A percentile compares a stretch with the other conserved stretches of the same genome.
Evolutionary conservation across 1,140 invertebrate genomes (phyloP).

Genomic region (Phortica variegata): DNA sequence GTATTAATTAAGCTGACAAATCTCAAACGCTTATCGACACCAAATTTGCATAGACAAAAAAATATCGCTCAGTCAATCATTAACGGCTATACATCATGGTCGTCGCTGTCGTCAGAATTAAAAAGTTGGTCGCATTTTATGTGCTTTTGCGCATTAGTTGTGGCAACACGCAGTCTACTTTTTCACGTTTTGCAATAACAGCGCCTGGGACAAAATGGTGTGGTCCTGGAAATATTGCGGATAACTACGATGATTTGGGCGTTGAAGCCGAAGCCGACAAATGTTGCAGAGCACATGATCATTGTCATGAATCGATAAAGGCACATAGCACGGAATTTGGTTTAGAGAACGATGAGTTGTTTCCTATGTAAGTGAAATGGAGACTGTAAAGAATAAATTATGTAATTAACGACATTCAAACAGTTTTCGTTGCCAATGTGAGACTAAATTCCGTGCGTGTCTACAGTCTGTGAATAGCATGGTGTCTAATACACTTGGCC

Average conservation of each 20-base stretch:
- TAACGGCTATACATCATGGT: too few species aligned
- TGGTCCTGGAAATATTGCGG: slow-evolving; percentile 73
- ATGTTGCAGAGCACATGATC: slow-evolving; percentile 78
- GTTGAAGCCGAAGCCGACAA: slow-evolving; percentile 66
- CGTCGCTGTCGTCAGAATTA: too few species aligned
- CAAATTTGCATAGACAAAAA: too few species aligned
- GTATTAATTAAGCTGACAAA: too few species aligned
- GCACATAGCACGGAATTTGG: slow-evolving; percentile 61
- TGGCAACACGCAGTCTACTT: too few species aligned
- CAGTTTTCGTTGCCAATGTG: slow-evolving; percentile 64
- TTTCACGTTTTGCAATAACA: too few species aligned
- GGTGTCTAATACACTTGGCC: slow-evolving; percentile 62
- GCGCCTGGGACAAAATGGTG: slow-evolving; percentile 66
- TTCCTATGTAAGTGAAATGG: slow-evolving; percentile 57
- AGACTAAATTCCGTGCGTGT: slow-evolving; percentile 67
- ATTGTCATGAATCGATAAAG: slow-evolving; percentile 66
- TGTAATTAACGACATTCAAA: neutral
- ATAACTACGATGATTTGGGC: slow-evolving; percentile 70
- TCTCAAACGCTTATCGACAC: too few species aligned
- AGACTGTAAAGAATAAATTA: neutral
- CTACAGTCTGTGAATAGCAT: slow-evolving; percentile 59
- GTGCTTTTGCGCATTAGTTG: too few species aligned
- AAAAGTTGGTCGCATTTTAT: too few species aligned
- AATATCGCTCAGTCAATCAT: too few species aligned
- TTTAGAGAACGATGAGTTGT: slow-evolving; percentile 64